Evolutionary conservation across 2,797 vertebrate species (phyloP), one percentile per base, ranked within the genome.

Genomic region (Scolopax rusticola): DNA sequence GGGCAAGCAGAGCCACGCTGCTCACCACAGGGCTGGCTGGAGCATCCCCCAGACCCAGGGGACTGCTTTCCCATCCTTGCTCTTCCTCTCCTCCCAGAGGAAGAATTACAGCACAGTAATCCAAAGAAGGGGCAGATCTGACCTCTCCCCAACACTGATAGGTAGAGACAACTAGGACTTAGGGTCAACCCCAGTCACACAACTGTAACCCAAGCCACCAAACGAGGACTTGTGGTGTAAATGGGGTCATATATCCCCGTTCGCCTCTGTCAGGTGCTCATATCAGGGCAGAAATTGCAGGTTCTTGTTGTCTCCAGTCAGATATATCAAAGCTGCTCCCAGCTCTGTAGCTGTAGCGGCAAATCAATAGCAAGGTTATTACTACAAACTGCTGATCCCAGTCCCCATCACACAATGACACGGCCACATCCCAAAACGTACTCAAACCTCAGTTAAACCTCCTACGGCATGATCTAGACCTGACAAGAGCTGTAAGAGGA

Each of bases 311-410:
- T 38, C 67, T 69, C 67, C 78, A 33, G n/a, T 27, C 70, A 82
- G 81, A 93, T 65, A 13, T 2, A 85, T 85, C 78, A 87, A 24
- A 91, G 87, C 84, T 87, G 71, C 78, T 91, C 91, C 89, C 87
- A 89, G 75, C 68, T 60, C 75, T 73, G 32, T 2, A 25, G 60
- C 7, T 16, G 41, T 20, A 61, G 54, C 12, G 15, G 74, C 81
- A 91, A 91, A 95, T 91, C 95, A 80, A 89, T 89, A 92, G 68
- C 18, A 1, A 38, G 68, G 87, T 91, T 93, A 92, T 87, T 89
- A 74, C 89, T 47, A 57, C 87, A 92, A 95, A 89, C 27, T 73
- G 74, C 91, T 89, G 82, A 89, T 64, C 64, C 82, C 40, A 45
- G 64, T 32, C 78, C 90, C 89, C 91, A 92, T 89, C 95, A 83